Percentiles rank a stretch among this genome's conserved stretches.
These are phyloP conservation scores for Hemicentrotus pulcherrimus DNA, from an alignment of 35 echinoderm and acorn worm species.

Conservation along the genomic window DNA sequence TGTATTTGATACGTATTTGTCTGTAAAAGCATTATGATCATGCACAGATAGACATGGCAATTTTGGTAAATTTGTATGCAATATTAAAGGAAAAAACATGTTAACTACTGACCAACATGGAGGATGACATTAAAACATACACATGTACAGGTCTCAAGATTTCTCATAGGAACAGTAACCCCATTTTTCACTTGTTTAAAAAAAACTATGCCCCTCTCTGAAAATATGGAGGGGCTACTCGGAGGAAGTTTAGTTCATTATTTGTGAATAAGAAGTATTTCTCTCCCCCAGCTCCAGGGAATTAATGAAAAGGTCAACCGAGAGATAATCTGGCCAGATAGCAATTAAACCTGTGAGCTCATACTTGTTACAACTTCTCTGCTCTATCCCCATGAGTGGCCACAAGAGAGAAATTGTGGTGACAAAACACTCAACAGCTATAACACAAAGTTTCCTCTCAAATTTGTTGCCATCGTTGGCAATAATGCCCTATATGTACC, in stretches of 20 bases:
- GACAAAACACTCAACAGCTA: not conserved
- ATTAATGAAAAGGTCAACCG: not conserved
- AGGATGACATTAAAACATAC: no score
- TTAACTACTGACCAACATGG: not conserved
- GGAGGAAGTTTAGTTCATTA: not conserved
- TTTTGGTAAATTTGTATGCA: not conserved
- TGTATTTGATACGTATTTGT: not conserved
- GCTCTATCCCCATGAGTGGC: not conserved
- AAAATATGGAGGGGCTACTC: not conserved
- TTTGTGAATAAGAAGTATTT: not conserved
- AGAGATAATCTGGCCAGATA: not conserved
- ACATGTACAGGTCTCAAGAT: not conserved
- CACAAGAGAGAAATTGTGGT: not conserved
- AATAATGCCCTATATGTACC: not conserved
- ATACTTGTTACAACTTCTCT: conserved; percentile 4
- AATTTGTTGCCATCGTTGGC: not conserved
- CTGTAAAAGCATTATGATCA: not conserved
- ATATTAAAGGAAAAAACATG: not conserved
- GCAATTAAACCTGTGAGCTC: conserved; percentile 1
- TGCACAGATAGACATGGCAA: not conserved
- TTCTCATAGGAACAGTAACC: not conserved
- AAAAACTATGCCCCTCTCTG: no score
- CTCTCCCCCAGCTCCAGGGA: not conserved
- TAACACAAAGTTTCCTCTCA: not conserved
- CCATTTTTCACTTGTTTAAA: no score